Percentiles rank a stretch among this genome's conserved stretches.
Conservation (phyloP, 2,888 invertebrate species). For the Mycalesis mineus region DNA sequence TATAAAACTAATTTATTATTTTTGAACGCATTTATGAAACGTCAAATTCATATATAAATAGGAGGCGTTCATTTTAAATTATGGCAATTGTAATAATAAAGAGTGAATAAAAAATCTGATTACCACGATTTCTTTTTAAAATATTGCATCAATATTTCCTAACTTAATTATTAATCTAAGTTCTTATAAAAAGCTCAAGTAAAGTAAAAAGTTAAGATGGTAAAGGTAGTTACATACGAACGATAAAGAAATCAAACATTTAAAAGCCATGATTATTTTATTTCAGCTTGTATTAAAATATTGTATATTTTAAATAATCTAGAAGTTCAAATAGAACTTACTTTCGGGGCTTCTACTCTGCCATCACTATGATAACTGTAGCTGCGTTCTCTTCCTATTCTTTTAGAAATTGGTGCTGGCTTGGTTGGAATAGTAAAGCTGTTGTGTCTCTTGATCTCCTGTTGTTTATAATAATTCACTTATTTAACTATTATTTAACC, state of each 20-base stretch:
- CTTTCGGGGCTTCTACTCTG: constrained; percentile 45
- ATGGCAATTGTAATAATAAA: not conserved
- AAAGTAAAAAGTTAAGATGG: too few species aligned
- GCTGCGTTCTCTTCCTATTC: constrained; percentile 61
- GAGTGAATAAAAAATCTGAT: too few species aligned
- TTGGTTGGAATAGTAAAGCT: constrained; percentile 59
- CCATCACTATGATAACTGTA: constrained; percentile 48
- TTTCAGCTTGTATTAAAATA: not conserved
- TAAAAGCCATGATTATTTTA: too few species aligned
- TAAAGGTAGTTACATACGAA: too few species aligned
- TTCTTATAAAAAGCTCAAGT: too few species aligned
- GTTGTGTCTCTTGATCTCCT: constrained; percentile 60
- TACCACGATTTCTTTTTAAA: too few species aligned
- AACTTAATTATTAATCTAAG: too few species aligned
- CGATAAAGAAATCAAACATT: too few species aligned
- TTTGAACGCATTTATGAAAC: constrained; percentile 51
- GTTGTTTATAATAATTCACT: not conserved
- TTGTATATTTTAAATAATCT: too few species aligned
- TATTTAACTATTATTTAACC: not conserved
- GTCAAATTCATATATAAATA: constrained; percentile 32
- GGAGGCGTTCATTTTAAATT: constrained; percentile 37
- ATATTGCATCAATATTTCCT: too few species aligned
- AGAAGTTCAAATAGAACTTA: constrained; percentile 31
- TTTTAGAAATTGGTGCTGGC: constrained; percentile 47
- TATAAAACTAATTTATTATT: constrained; percentile 36